Base-by-base conservation (phyloP, 1,140 invertebrate species). In the Zophobas atratus region DNA sequence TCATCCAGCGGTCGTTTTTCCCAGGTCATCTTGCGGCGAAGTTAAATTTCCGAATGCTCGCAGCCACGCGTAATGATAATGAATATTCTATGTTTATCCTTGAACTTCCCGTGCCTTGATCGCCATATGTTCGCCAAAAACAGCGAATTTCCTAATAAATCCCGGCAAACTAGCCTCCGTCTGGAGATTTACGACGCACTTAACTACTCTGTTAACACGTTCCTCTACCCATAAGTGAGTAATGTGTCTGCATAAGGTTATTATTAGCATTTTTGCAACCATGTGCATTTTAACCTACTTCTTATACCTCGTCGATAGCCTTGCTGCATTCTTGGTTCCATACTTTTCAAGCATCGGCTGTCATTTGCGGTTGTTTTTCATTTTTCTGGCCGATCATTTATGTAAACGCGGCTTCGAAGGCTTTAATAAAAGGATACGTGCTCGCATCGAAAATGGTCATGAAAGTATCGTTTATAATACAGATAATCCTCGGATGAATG, bases 261-360 rank as follows among this genome's bases (percentile, higher is more conserved):
- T 53, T 75, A 76, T 67, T 63, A 34, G 35, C 39, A 76, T 48
- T 76, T 76, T 76, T 55, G 57, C 56, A 36, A 67, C 39, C 75
- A 76, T 76, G 56, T 76, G 75, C 20, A 53, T 67, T 38, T 70
- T 76, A 76, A 76, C 75, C 75, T 76, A 76, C 75, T 49, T 75
- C 38, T 41, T 63, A 39, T 63, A 20, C 35, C 57, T 34, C 5
- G 36, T 20, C 48, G 73, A 55, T 33, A 67, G 60, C 71, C 71
- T 73, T 56, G 71, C 56, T 73, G 49, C 49, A 73, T 73, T 56
- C 71, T 38, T 56, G 35, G 60, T 41, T 39, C 60, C 60, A 67
- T 63, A 67, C 36, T 67, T 20, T 20, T 20, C 20, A 20, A 20
- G 20, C 49, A 3, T 67, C 39, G 33, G 55, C 38, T 43, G 5